Conservation (phyloP, 2,113 vertebrate species). For the Calyptomena viridis region DNA sequence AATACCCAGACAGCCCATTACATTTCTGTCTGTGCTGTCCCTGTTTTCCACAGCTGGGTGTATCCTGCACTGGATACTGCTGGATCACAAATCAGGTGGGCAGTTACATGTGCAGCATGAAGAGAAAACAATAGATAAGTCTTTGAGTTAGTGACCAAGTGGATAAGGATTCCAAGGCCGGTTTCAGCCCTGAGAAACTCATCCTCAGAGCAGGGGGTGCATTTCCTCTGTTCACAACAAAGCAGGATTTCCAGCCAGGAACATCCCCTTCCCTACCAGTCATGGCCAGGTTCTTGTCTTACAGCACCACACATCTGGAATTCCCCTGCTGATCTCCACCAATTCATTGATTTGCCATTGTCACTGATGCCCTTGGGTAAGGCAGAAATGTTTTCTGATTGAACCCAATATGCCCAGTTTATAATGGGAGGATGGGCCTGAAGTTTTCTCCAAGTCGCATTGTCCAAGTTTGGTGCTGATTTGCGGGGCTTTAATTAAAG, state of each 20-base stretch:
- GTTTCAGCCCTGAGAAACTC: background rate
- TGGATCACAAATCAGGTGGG: background rate
- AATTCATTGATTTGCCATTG: background rate
- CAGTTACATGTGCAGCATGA: background rate
- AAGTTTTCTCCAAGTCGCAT: background rate
- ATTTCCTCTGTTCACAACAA: background rate
- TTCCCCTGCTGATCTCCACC: background rate
- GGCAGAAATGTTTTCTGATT: background rate
- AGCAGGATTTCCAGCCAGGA: background rate
- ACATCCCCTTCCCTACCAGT: background rate
- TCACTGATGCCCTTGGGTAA: background rate
- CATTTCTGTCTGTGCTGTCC: background rate
- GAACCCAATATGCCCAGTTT: background rate
- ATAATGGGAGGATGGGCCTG: background rate
- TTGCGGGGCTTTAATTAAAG: background rate
- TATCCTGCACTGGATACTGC: background rate
- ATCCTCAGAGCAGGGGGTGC: background rate
- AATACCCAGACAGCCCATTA: background rate
- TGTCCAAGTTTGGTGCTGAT: background rate
- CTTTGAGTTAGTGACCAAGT: background rate
- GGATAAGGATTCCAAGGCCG: fast-evolving
- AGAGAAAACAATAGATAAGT: background rate
- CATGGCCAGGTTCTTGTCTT: background rate
- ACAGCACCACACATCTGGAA: background rate
- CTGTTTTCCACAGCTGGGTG: no score